phyloP scores from a whole-genome alignment of 1,140 invertebrate genomes.

The Drosophila mojavensis region DNA sequence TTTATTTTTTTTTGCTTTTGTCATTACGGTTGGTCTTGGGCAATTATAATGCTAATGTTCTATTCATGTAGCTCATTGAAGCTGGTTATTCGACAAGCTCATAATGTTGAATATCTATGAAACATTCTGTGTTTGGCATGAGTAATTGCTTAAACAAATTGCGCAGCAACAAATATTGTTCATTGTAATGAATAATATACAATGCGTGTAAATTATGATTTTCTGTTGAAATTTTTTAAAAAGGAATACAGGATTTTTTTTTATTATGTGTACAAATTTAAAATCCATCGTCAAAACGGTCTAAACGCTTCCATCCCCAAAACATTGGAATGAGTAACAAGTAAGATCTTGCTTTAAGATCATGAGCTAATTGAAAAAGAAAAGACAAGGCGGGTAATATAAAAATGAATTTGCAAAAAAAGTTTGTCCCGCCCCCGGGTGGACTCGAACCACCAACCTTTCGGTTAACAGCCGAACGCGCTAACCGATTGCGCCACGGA shows the following conservation, averaged over 20 bases:
- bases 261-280: no score
- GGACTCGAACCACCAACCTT: constrained; percentile 95
- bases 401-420: constrained; percentile 30
- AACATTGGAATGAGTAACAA: no score
- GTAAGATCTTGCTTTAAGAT: no score
- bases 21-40: constrained; percentile 32
- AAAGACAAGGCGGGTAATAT: no score
- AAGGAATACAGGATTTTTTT: no score
- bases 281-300: no score
- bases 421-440: constrained; percentile 86
- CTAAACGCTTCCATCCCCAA: no score
- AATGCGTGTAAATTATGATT: no score
- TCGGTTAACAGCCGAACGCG: constrained; percentile 93
- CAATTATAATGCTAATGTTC: constrained; percentile 67
- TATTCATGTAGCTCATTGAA: constrained; percentile 67
- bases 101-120: constrained; percentile 48
- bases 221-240: no score
- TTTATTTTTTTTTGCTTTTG: constrained; percentile 21
- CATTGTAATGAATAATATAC: neutral
- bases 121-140: constrained; percentile 63
- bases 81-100: constrained; percentile 48
- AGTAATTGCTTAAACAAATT: constrained; percentile 61
- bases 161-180: constrained; percentile 44
- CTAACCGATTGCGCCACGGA: constrained; percentile 93
- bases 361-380: no score